Evolutionary conservation across 1,140 invertebrate species (phyloP), one percentile per base, ranked within the genome.

Genomic region (Plodia interpunctella): DNA sequence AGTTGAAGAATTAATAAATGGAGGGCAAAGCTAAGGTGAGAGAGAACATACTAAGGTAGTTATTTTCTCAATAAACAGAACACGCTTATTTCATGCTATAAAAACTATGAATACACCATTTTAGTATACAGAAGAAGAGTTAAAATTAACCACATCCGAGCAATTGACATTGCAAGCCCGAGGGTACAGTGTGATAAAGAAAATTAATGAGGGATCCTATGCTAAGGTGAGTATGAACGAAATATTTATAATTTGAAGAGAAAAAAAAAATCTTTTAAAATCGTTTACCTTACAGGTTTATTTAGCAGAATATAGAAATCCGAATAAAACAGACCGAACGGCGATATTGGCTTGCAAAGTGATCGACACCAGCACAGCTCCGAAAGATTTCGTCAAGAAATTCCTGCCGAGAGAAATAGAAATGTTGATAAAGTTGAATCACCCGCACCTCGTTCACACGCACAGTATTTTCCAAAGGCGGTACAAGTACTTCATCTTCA

Each of bases 341-440:
- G 75, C 78, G 17, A 25, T 80, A 52, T 61, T 90, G 44, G 94
- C 94, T 0, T 94, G 93, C 67, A 96, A 96, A 90, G 91, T 96
- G 0, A 94, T 96, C 30, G 93, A 96, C 68, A 92, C 92, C 0
- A 86, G 87, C 4, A 92, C 92, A 54, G 94, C 94, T 0, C 93
- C 94, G 2, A 92, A 92, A 77, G 94, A 96, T 76, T 95, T 95
- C 66, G 91, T 94, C 0, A 88, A 92, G 55, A 94, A 95, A 78
- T 96, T 96, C 81, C 86, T 96, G 21, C 94, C 94, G 0, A 83
- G 95, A 38, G 95, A 96, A 87, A 90, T 96, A 13, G 92, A 94
- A 17, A 93, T 95, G 66, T 82, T 95, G 25, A 88, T 92, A 9
- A 93, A 94, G 76, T 70, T 96, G 0, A 93, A 93, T 70, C 95